phyloP scores from a whole-genome alignment of 2,113 vertebrate species.

The Pomatostomus ruficeps region DNA sequence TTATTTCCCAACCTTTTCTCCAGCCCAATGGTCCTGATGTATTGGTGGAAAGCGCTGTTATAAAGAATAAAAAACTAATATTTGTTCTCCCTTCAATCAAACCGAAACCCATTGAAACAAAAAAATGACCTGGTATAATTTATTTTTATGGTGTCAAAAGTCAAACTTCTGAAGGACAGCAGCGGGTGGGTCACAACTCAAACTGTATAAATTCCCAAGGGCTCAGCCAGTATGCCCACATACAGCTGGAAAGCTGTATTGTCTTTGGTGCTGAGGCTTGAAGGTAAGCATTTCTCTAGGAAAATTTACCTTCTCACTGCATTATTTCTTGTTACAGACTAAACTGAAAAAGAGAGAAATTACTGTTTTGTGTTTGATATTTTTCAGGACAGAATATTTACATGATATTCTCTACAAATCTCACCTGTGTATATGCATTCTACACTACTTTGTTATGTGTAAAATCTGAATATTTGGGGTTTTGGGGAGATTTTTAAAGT shows the following conservation, averaged over 20 bases:
- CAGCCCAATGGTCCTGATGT: not conserved
- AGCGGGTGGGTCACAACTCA: not conserved
- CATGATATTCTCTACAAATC: not conserved
- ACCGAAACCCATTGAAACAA: not conserved
- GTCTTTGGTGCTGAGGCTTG: not conserved
- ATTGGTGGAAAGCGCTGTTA: not conserved
- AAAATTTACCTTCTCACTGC: not conserved
- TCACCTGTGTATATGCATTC: not conserved
- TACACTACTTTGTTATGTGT: not conserved
- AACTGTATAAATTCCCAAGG: conserved; percentile 21
- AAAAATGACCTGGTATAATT: not conserved
- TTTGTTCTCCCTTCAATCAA: not conserved
- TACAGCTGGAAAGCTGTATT: conserved; percentile 35
- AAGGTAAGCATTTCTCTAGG: conserved; percentile 12
- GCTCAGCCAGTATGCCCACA: not conserved
- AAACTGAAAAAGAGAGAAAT: not conserved
- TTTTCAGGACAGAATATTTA: not conserved
- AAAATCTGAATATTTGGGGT: not conserved
- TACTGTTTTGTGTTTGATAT: not conserved
- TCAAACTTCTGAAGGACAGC: not conserved
- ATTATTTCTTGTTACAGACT: not conserved
- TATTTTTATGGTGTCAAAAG: conserved; percentile 9
- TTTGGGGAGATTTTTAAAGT: not conserved
- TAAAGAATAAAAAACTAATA: not conserved
- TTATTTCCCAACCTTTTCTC: not conserved